Evolutionary conservation across 1,140 invertebrate genomes (phyloP).

Genomic region (Neodiprion virginianus): DNA sequence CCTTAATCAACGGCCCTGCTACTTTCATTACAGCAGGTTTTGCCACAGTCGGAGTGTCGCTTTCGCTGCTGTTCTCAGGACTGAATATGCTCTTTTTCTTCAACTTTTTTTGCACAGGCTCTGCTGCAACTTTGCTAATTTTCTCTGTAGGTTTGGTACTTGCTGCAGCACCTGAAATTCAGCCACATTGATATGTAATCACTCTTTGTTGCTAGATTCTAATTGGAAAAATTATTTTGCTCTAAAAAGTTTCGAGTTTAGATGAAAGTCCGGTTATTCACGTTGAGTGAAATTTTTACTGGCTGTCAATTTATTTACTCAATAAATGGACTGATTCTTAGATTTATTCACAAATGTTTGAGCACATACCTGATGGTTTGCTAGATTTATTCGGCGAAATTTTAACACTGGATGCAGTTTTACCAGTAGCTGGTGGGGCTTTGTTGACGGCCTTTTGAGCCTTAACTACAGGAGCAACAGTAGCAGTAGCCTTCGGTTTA

Average conservation of each 20-base stretch:
- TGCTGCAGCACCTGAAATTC: constrained; percentile 22
- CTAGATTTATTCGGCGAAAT: constrained; percentile 47
- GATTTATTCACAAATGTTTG: not conserved
- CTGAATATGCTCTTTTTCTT: constrained; percentile 86
- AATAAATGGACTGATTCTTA: constrained; percentile 2
- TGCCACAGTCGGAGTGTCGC: constrained; percentile 59
- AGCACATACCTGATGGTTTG: constrained; percentile 46
- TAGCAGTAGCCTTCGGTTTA: constrained; percentile 66
- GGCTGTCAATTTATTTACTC: not conserved
- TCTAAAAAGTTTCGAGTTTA: too few species aligned
- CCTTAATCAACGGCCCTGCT: constrained; percentile 39
- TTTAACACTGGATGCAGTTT: constrained; percentile 49
- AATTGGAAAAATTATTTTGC: constrained; percentile 9
- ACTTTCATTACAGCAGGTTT: constrained; percentile 48
- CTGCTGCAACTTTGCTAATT: constrained; percentile 43
- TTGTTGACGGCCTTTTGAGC: constrained; percentile 51
- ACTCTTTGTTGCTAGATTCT: constrained; percentile 27
- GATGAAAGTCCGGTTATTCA: too few species aligned
- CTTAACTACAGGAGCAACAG: constrained; percentile 57
- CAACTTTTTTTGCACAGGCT: constrained; percentile 63
- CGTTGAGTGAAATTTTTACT: constrained; percentile 10
- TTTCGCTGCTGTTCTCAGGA: constrained; percentile 81
- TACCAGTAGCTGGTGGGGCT: constrained; percentile 34
- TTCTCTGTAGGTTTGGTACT: constrained; percentile 49
- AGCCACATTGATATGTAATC: constrained; percentile 22